Base-by-base conservation (phyloP, 2,113 vertebrate species). In the Microcebus jonahi region DNA sequence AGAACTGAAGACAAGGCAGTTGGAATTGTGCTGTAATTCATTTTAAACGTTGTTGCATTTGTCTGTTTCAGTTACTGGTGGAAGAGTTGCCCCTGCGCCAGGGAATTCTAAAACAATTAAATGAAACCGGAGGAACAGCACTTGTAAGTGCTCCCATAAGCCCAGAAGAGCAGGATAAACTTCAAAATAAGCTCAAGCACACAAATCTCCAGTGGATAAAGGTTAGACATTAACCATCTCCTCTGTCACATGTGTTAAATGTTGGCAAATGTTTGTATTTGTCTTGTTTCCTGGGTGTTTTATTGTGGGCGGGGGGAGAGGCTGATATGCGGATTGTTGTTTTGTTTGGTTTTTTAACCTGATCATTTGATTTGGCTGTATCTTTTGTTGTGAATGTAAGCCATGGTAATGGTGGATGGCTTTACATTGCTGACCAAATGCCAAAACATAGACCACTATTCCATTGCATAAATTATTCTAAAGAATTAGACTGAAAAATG, bases 171-270 rank as follows among this genome's bases (percentile, higher is more conserved):
- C 99, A 99, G 94, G 99, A 98, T 96, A 99, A 98, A 96, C 97
- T 99, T 90, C 99, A 99, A 97, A 98, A 96, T 85, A 98, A 99
- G 94, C 97, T 99, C 94, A 99, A 99, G 97, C 98, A 99, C 81
- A 98, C 99, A 98, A 99, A 99, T 98, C 98, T 98, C 96, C 99
- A 96, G 98, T 99, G 99, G 99, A 98, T 99, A 98, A 99, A 99
- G 99, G 99, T 99, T 97, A 98, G 97, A 88, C n/a, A 50, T 97
- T 97, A 96, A 71, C 84, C 93, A 95, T 94, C 48, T 90, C 91
- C 61, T 79, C 91, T 79, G 48, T 93, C 67, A 31, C 59, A 88
- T 94, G 76, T 97, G 95, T 95, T 97, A 98, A 98, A 65, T 91
- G 15, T 88, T 91, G 27, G 29, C 63, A 92, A 94, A 90, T 97